Evolutionary conservation across 2,888 invertebrate genomes (phyloP), one percentile per base, ranked within the genome.

Genomic region (Minunthozetes semirufus): DNA sequence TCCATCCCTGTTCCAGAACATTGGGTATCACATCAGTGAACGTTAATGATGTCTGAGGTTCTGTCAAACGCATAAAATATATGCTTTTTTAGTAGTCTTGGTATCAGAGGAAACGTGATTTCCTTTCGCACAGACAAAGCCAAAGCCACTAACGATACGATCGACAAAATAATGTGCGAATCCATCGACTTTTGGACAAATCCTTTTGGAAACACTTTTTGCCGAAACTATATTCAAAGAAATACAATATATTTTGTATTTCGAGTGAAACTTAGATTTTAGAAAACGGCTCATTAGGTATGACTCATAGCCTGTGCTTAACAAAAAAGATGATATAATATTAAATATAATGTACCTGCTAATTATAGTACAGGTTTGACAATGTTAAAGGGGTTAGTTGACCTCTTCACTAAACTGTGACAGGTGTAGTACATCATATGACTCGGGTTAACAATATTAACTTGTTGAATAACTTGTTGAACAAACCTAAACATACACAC

Each of bases 201-300:
- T 50, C 50, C 50, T 50, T 50, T 50, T n/a, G 42, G 42, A 42
- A 22, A 1, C 56, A 17, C n/a, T n/a, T n/a, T 56, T 56, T 4
- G 0, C 42, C 42, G 11, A 42, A 22, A 25, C 56, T 11, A 22
- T 25, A 22, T 56, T 56, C 25, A 22, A 1, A 9, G 59, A 59
- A 15, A 56, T 56, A 59, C 42, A 53, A 6, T 53, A 19, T 8
- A 19, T 53, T 53, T 19, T 53, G 1, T n/a, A 29, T 29, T 22
- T 25, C 8, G 25, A 25, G 56, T 56, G 25, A 13, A 22, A 25
- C 22, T 56, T 22, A 56, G 5, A 22, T 25, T 56, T 56, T 11
- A 56, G 11, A 56, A 59, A 59, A 59, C 17, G 59, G 59, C 59
- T 59, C 59, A 59, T 59, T 59, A 59, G 29, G 59, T 50, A 50